phyloP scores from a whole-genome alignment of 2,797 vertebrate genomes.

The Yasuhikotakia modesta region DNA sequence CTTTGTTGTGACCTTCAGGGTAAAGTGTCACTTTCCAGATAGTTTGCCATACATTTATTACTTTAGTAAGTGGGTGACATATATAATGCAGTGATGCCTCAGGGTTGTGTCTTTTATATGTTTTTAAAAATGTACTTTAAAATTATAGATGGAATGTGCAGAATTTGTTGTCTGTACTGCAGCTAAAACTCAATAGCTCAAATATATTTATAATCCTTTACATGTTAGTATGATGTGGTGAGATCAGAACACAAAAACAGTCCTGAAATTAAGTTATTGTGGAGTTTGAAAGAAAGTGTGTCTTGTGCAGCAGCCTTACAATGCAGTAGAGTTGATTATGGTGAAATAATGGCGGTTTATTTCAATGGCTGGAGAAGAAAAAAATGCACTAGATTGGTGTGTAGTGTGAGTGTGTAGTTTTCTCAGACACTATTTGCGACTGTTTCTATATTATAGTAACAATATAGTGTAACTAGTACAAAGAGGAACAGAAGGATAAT shows the following conservation, averaged over 20 bases:
- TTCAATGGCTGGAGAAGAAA: not conserved
- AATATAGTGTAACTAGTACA: too few species aligned
- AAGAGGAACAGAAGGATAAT: too few species aligned
- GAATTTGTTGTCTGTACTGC: not conserved
- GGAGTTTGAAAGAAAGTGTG: not conserved
- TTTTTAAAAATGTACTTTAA: not conserved
- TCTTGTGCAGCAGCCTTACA: not conserved
- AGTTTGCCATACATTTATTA: slow-evolving; percentile 56
- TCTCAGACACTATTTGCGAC: not conserved
- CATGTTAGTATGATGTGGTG: not conserved
- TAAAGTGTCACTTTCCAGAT: not conserved
- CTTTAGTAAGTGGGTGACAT: slow-evolving; percentile 36
- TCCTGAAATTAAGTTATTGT: not conserved
- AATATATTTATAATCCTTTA: not conserved
- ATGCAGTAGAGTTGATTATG: slow-evolving; percentile 1
- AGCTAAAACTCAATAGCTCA: not conserved
- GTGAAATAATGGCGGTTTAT: not conserved
- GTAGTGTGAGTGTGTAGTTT: not conserved
- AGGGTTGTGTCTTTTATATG: not conserved
- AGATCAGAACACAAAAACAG: not conserved
- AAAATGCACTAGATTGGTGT: not conserved
- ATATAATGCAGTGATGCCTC: not conserved
- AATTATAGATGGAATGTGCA: not conserved
- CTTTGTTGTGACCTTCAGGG: too few species aligned
- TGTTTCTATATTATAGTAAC: too few species aligned